Base-by-base conservation (phyloP, 1,140 invertebrate species). In the Pseudoatta argentina region DNA sequence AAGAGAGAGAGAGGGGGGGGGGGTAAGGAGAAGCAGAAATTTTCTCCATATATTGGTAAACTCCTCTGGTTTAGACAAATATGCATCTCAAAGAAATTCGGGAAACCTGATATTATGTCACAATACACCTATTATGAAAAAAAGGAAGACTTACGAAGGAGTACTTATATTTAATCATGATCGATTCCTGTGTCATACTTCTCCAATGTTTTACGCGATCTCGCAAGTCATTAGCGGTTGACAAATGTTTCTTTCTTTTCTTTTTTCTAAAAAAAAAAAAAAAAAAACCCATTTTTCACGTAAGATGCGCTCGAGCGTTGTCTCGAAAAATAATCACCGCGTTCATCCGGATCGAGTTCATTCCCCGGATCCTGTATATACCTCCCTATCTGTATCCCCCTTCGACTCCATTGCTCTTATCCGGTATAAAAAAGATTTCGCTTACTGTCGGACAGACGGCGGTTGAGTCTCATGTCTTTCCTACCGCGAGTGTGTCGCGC, bases 351-450 rank as follows among this genome's bases (percentile, higher is more conserved):
- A 83, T 83, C 69, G 69, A 75, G 69, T 83, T 83, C 79, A 34
- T 51, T 83, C 79, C 44, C 14, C 48, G 53, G 67, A 30, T 73
- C 55, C 14, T 69, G 55, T 34, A 30, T 55, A 18, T 34, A 48
- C 21, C 27, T 6, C 39, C 53, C 21, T 39, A 2, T 24, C 27
- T 24, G 59, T 76, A 61, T n/a, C 30, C 48, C 18, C 44, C n/a
- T 24, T 24, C 51, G 16, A 34, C 55, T 51, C 51, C 14, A 57
- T 18, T 86, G 92, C 90, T 94, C 93, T 94, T 93, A 93, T 93
- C 92, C 92, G 78, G 91, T 89, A 87, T 85, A 89, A 91, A 93
- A 94, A 94, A 93, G 93, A 94, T 94, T 93, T 92, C 71, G 93
- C 94, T 94, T 94, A 94, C 92, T 89, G 61, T 76, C 64, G 27